Base-by-base conservation (phyloP, 2,113 vertebrate genomes). In the Scolopax mira region DNA sequence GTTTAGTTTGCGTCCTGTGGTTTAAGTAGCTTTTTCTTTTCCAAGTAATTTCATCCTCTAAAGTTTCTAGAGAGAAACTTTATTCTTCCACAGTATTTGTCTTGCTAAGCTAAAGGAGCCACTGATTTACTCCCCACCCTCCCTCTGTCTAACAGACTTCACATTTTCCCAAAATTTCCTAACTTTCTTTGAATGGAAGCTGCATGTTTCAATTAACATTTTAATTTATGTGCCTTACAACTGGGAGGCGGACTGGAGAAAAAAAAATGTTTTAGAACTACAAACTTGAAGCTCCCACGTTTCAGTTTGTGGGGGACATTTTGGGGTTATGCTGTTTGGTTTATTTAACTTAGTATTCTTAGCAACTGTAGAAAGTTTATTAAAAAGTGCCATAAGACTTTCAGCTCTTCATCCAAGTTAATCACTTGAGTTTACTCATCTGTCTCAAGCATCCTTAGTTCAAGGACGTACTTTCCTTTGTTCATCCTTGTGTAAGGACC, bases 401-500 rank as follows among this genome's bases (percentile, higher is more conserved):
- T 75, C 81, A 88, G 71, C 30, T 73, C 64, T 84, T 89, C 70
- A 84, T 85, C 57, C 19, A 28, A 85, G 54, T 75, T 86, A 51
- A 48, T 82, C 80, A 52, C 71, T 46, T 81, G 64, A 79, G 58
- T 42, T 87, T 67, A 60, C 77, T 84, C 11, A 74, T 70, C 52
- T 62, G 5, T 83, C 37, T 89, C 55, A 62, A 67, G 21, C 35
- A 79, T 62, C 13, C 30, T 81, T 81, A 84, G 84, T 93, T 95
- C 81, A 94, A 96, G 79, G 78, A 33, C 2, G 0, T 78, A 41
- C 61, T 93, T 96, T 94, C 86, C 90, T 95, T 95, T 95, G 31
- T 91, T 80, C 75, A 61, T 93, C 75, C 73, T 96, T 95, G n/a
- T 11, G 7, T 94, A 61, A 93, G 84, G 71, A 69, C 48, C 94